Percentiles rank a stretch among this genome's conserved stretches.
phyloP scores from a whole-genome alignment of 2,888 invertebrate genomes.

The Yponomeuta sedellus region DNA sequence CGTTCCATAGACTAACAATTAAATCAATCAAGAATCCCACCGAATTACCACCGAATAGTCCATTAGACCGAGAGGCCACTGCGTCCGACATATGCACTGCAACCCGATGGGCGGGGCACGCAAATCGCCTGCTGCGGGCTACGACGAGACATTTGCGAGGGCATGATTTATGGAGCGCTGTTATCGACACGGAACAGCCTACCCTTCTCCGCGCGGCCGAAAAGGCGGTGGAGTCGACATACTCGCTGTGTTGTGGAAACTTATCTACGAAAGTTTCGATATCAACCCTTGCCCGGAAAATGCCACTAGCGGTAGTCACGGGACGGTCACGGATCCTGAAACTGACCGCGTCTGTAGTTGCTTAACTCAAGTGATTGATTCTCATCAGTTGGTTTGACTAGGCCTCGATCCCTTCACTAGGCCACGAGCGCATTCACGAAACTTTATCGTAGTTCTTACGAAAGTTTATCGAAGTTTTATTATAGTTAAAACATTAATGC shows the following conservation, averaged over 20 bases:
- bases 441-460: too few relatives aligned
- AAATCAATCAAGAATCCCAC: neutral
- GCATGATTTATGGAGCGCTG: constrained; percentile 69
- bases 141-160: constrained; percentile 67
- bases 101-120: constrained; percentile 40
- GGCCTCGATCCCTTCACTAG: too few relatives aligned
- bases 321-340: too few relatives aligned
- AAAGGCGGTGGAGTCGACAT: constrained; percentile 8
- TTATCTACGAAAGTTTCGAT: too few relatives aligned
- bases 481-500: too few relatives aligned
- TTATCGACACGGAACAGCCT: constrained; percentile 70
- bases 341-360: too few relatives aligned
- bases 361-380: too few relatives aligned
- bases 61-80: constrained; percentile 1
- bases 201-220: constrained; percentile 45
- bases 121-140: constrained; percentile 59
- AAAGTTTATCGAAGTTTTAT: neutral
- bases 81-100: constrained; percentile 2
- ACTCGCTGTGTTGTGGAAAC: neutral
- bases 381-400: too few relatives aligned
- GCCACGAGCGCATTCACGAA: too few relatives aligned
- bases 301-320: too few relatives aligned
- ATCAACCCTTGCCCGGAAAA: too few relatives aligned
- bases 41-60: neutral
- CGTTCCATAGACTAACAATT: neutral